Base-by-base conservation (phyloP, 1,140 invertebrate species). In the Chymomyza costata region DNA sequence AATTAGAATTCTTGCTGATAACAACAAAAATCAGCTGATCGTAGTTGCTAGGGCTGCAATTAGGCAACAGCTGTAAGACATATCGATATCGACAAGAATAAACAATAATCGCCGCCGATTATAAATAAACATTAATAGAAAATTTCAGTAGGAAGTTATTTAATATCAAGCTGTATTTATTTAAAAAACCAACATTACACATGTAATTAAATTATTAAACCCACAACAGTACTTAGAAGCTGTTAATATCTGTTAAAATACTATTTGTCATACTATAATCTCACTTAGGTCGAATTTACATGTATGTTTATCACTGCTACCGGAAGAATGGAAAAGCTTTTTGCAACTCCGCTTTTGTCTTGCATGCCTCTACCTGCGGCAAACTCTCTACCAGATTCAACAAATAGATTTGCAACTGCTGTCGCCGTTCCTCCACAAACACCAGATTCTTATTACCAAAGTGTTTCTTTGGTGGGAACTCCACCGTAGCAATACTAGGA, bases 401-500 rank as follows among this genome's bases (percentile, higher is more conserved):
- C 31, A 95, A 86, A 87, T 94, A 95, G 30, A 89, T 89, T 83
- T 95, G 93, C 30, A 95, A 84, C 43, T 90, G 89, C 69, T 90
- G 88, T 18, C 93, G 87, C 57, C 94, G 86, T 48, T 92, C 91
- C 84, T 95, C 93, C 3, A 95, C 94, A 78, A 95, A 91, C 65
- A 90, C 89, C 0, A 91, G 88, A 86, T 94, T 93, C 89, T 94
- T 95, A 86, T 95, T 95, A 18, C 94, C 93, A 60, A 96, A 89
- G 57, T 92, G 91, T 86, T 95, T 96, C 78, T 96, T 97, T 8
- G 94, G 94, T 7, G 95, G 95, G 87, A 97, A 96, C 78, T 94
- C 92, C 84, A 94, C 93, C 2, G 90, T 89, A 8, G 87, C 88
- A 16, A 94, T 88, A 17, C 90, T 86, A 6, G 91, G 87, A 86